Percentiles rank a stretch among this genome's conserved stretches.
These are phyloP conservation scores for Argynnis bischoffii DNA, from an alignment of 2,888 invertebrate species.

Conservation along the genomic window DNA sequence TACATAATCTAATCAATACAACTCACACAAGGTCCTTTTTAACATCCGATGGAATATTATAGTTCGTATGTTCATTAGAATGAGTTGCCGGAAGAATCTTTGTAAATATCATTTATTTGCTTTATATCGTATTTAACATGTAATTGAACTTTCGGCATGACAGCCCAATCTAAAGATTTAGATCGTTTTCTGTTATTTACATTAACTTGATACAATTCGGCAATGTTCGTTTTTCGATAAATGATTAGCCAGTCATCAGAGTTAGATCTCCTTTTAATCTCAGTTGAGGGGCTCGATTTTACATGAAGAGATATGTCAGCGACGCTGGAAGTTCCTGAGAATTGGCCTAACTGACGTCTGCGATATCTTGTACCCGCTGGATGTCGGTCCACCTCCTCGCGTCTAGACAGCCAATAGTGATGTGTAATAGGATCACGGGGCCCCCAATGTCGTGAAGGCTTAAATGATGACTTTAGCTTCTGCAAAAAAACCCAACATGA, in stretches of 20 bases:
- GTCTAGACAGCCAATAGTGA: slow-evolving; percentile 69
- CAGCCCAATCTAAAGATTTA: slow-evolving; percentile 59
- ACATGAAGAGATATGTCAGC: slow-evolving; percentile 41
- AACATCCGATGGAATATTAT: slow-evolving; percentile 30
- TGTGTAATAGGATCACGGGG: slow-evolving; percentile 73
- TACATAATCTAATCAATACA: slow-evolving; percentile 23
- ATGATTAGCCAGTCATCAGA: slow-evolving; percentile 69
- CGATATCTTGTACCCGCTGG: slow-evolving; percentile 47
- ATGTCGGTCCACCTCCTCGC: slow-evolving; percentile 53
- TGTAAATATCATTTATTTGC: slow-evolving; percentile 10
- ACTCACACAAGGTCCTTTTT: slow-evolving; percentile 25
- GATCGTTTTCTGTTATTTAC: slow-evolving; percentile 48
- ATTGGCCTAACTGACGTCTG: slow-evolving; percentile 57
- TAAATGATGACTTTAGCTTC: slow-evolving; percentile 70
- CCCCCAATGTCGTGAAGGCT: slow-evolving; percentile 72
- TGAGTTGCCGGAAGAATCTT: slow-evolving; percentile 31
- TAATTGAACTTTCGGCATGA: slow-evolving; percentile 20
- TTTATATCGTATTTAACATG: slow-evolving; percentile 20
- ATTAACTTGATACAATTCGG: slow-evolving; percentile 41
- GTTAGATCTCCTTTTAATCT: slow-evolving; percentile 55
- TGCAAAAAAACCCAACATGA: slow-evolving; percentile 50
- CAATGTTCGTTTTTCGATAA: slow-evolving; percentile 51
- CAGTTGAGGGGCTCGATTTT: slow-evolving; percentile 31
- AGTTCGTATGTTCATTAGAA: slow-evolving; percentile 33
- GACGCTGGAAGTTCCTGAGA: slow-evolving; percentile 54